Conservation (phyloP, 2,888 invertebrate species). For the Willowsia nigromaculata region DNA sequence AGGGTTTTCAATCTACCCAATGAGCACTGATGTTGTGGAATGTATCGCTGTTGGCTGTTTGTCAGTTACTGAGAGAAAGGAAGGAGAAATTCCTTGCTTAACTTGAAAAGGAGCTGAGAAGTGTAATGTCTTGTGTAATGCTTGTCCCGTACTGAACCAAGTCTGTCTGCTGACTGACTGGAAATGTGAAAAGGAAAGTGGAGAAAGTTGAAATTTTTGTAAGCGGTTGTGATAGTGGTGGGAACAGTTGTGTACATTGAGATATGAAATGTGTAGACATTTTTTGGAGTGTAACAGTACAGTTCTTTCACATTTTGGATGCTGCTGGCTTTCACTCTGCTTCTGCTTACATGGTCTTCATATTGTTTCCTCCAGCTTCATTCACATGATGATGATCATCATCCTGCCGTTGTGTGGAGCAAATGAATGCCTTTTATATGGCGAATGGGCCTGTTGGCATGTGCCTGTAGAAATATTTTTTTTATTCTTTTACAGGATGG, state of each 20-base stretch:
- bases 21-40: neutral
- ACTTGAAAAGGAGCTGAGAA: neutral
- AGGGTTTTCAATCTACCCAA: neutral
- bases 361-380: neutral
- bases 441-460: neutral
- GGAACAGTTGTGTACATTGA: neutral
- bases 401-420: neutral
- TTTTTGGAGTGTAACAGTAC: neutral
- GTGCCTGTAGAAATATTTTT: neutral
- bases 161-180: conserved; percentile 54
- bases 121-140: neutral
- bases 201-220: conserved; percentile 39
- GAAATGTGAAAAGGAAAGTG: conserved; percentile 28
- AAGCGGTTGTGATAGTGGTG: neutral
- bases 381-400: neutral
- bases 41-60: neutral
- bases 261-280: neutral
- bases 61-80: too few relatives aligned
- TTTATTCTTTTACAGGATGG: neutral
- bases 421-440: neutral
- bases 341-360: neutral
- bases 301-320: neutral
- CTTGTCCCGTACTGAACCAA: conserved; percentile 12
- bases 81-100: neutral
- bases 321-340: neutral